Evolutionary conservation across 2,888 invertebrate genomes (phyloP).

Genomic region (Lepidochrysops patricia): DNA sequence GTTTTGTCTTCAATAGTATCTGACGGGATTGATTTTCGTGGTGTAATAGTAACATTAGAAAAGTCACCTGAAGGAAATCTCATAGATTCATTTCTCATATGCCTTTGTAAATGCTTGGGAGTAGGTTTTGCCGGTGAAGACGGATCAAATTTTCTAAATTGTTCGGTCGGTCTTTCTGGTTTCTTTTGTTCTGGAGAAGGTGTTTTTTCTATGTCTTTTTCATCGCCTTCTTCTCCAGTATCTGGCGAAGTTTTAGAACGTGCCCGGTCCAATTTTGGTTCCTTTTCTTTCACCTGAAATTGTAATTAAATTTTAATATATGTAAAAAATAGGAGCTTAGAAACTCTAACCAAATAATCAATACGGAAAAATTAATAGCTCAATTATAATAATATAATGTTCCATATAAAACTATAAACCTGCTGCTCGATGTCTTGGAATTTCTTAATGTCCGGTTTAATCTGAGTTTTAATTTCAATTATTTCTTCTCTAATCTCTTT

Average conservation of each 20-base stretch:
- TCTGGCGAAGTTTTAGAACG: slow-evolving; percentile 60
- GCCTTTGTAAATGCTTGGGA: slow-evolving; percentile 67
- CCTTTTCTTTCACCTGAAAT: slow-evolving; percentile 49
- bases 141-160: slow-evolving; percentile 62
- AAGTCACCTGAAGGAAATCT: slow-evolving; percentile 70
- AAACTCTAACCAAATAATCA: too few species aligned
- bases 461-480: slow-evolving; percentile 80
- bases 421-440: slow-evolving; percentile 69
- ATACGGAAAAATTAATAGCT: not conserved
- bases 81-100: slow-evolving; percentile 72
- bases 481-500: slow-evolving; percentile 84
- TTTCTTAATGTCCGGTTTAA: slow-evolving; percentile 69
- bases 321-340: not conserved
- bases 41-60: slow-evolving; percentile 66
- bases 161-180: slow-evolving; percentile 52
- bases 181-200: slow-evolving; percentile 37
- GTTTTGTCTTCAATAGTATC: slow-evolving; percentile 59
- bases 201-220: slow-evolving; percentile 34
- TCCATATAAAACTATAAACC: slow-evolving; percentile 32
- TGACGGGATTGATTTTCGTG: slow-evolving; percentile 55
- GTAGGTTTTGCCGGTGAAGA: slow-evolving; percentile 67
- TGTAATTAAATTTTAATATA: not conserved
- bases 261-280: slow-evolving; percentile 53
- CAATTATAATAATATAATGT: not conserved
- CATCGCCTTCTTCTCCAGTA: slow-evolving; percentile 46